These are phyloP conservation scores for Sisyra terminalis DNA, from an alignment of 2,888 invertebrate genomes.

Conservation along the genomic window DNA sequence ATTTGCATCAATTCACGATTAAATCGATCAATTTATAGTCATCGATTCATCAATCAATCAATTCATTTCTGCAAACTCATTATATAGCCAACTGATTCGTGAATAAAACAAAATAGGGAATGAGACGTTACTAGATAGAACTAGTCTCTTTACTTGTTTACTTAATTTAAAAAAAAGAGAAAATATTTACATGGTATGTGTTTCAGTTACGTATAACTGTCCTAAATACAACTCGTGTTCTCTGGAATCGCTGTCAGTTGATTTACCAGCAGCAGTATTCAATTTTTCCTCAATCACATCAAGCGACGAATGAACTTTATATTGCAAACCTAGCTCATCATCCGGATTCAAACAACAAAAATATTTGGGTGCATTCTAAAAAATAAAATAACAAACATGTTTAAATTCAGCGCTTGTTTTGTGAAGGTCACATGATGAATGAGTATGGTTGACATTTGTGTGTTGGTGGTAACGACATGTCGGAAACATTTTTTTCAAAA, in stretches of 20 bases:
- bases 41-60: too few species aligned
- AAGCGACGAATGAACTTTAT: conserved; percentile 81
- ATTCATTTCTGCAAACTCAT: neutral
- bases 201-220: conserved; percentile 82
- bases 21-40: too few species aligned
- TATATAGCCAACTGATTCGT: neutral
- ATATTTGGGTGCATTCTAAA: conserved; percentile 84
- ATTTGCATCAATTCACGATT: too few species aligned
- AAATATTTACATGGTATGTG: conserved; percentile 79
- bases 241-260: conserved; percentile 56
- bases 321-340: conserved; percentile 77
- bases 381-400: conserved; percentile 13
- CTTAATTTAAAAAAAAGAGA: neutral
- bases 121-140: neutral
- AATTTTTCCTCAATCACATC: conserved; percentile 84
- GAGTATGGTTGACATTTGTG: too few species aligned
- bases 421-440: too few species aligned
- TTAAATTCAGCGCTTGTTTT: neutral
- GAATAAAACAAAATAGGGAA: neutral
- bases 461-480: too few species aligned
- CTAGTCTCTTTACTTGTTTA: neutral
- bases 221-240: conserved; percentile 73
- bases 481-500: too few species aligned
- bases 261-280: conserved; percentile 32
- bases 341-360: conserved; percentile 61